Evolutionary conservation across 2,113 vertebrate genomes (phyloP).

Genomic region (Scomber japonicus): DNA sequence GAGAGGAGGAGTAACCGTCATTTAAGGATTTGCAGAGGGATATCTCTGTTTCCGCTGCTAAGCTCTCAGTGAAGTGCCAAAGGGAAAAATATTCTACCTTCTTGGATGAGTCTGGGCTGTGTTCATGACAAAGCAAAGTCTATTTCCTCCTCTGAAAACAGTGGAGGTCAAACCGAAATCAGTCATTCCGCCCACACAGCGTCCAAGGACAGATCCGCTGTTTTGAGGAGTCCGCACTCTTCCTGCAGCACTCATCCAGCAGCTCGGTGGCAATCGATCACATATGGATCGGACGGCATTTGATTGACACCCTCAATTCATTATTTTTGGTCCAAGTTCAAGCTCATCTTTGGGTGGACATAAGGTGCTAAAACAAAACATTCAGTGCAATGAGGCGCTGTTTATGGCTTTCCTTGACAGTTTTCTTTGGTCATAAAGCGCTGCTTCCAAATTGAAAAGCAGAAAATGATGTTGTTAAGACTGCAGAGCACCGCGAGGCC

Average conservation of each 20-base stretch:
- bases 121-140: slow-evolving; percentile 25
- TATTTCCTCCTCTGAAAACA: not conserved
- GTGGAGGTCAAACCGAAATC: slow-evolving; percentile 46
- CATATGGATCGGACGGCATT: slow-evolving; percentile 19
- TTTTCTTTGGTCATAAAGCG: slow-evolving; percentile 48
- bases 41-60: slow-evolving; percentile 65
- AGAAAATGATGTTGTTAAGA: slow-evolving; percentile 60
- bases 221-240: not conserved
- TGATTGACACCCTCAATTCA: slow-evolving; percentile 57
- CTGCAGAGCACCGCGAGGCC: slow-evolving; percentile 5
- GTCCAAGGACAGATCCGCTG: slow-evolving; percentile 41
- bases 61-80: slow-evolving; percentile 59
- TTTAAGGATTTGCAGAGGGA: slow-evolving; percentile 69
- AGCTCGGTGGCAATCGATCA: slow-evolving; percentile 15
- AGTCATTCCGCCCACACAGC: slow-evolving; percentile 34
- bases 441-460: slow-evolving; percentile 66
- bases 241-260: slow-evolving; percentile 28
- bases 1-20: slow-evolving; percentile 62
- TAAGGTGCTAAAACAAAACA: slow-evolving; percentile 53
- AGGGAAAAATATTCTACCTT: slow-evolving; percentile 41
- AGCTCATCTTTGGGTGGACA: slow-evolving; percentile 36
- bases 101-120: slow-evolving; percentile 20
- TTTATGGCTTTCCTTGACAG: slow-evolving; percentile 55
- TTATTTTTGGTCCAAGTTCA: not conserved
- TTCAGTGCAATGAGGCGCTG: slow-evolving; percentile 53